Evolutionary conservation across 2,888 invertebrate genomes (phyloP).

Genomic region (Acanthosepion pharaonis): DNA sequence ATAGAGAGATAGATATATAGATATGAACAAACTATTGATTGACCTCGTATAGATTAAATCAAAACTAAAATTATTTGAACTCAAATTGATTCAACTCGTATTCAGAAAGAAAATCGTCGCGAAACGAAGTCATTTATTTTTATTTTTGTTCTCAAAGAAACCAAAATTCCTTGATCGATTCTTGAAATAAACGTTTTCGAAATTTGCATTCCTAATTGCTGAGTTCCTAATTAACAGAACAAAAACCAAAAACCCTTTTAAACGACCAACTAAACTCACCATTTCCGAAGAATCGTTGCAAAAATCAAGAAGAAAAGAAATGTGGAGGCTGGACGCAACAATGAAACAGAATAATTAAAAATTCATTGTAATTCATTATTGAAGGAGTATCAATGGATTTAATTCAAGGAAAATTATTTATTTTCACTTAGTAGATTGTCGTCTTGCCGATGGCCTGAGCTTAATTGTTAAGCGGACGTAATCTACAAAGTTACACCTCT

Average conservation of each 20-base stretch:
- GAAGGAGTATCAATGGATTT: conserved; percentile 20
- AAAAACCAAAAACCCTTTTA: neutral
- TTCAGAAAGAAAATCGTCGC: conserved; percentile 6
- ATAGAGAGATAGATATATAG: neutral
- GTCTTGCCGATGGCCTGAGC: neutral
- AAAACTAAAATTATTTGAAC: neutral
- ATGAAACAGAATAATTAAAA: conserved; percentile 12
- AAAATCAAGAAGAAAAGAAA: neutral
- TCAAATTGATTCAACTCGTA: conserved; percentile 8
- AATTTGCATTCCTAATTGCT: neutral
- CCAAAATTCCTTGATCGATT: neutral
- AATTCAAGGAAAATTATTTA: neutral
- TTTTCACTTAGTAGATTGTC: conserved; percentile 16
- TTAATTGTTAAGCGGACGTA: neutral
- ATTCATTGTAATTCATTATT: neutral
- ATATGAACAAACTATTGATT: neutral
- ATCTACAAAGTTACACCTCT: neutral
- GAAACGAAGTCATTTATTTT: neutral
- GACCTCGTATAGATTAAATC: conserved; percentile 7
- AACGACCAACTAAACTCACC: neutral
- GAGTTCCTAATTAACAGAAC: neutral
- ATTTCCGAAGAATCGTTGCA: neutral
- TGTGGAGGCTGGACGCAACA: neutral
- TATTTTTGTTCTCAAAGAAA: conserved; percentile 4
- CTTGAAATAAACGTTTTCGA: conserved; percentile 33